A percentile compares a stretch with the other conserved stretches of the same genome.
These are phyloP conservation scores for Silurus asotus DNA, from an alignment of 2,113 vertebrate species.

Conservation along the genomic window DNA sequence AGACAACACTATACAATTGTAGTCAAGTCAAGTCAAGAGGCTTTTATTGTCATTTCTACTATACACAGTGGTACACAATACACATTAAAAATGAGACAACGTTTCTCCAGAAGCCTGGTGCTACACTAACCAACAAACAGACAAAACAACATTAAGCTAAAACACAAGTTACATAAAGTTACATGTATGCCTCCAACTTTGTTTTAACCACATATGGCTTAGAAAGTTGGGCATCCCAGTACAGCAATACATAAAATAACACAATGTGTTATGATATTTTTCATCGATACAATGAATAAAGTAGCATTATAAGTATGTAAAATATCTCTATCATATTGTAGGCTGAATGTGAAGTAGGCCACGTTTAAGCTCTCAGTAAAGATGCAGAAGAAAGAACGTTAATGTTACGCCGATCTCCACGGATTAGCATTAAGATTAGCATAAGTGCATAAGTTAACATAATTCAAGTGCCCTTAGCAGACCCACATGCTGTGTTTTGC, in stretches of 20 bases:
- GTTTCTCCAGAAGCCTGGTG: no score
- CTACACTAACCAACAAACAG: no score
- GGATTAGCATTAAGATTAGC: constrained; percentile 7
- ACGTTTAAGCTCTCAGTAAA: background rate
- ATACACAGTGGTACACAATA: no score
- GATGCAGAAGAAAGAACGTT: background rate
- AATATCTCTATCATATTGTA: background rate
- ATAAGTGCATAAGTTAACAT: constrained; percentile 24
- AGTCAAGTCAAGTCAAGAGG: no score
- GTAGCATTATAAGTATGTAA: background rate
- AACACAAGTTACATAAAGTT: no score
- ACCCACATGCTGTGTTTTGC: background rate
- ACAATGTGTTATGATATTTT: background rate
- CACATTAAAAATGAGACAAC: no score
- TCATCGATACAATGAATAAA: background rate
- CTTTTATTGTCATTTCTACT: no score
- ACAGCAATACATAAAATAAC: background rate
- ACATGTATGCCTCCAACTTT: no score
- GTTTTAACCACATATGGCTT: no score
- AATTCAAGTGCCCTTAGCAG: constrained; percentile 4
- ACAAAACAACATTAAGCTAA: no score
- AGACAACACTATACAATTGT: no score
- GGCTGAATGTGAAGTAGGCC: background rate
- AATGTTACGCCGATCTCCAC: background rate
- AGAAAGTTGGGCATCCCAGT: no score